Percentiles rank a stretch among this genome's conserved stretches.
phyloP scores from a whole-genome alignment of 2,888 invertebrate genomes.

The Synergus gifuensis region DNA sequence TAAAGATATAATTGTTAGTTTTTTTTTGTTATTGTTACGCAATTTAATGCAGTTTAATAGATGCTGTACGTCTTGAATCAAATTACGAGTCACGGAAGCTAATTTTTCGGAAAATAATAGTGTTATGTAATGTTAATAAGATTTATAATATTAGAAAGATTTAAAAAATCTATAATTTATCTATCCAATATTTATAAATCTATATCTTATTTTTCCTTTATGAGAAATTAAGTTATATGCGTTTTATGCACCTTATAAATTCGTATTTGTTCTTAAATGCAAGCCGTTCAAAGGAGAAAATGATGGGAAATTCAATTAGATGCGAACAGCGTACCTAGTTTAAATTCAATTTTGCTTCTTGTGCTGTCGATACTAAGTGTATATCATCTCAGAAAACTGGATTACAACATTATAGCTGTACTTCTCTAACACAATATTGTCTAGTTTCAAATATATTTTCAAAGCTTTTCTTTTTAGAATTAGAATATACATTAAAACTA shows the following conservation, averaged over 20 bases:
- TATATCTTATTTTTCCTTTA: not conserved
- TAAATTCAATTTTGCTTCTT: conserved; percentile 29
- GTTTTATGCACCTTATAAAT: not conserved
- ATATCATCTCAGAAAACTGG: conserved; percentile 19
- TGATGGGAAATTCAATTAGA: conserved; percentile 29
- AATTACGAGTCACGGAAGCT: not conserved
- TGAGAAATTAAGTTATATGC: not conserved
- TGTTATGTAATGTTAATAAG: not conserved
- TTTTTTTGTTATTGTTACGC: not conserved
- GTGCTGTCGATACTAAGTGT: not conserved
- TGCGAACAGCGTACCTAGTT: conserved; percentile 32
- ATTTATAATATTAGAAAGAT: not conserved
- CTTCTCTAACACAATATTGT: not conserved
- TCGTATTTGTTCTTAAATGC: not conserved
- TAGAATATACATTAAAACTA: not conserved
- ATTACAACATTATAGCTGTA: conserved; percentile 16
- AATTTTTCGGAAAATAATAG: not conserved
- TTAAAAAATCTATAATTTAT: not conserved
- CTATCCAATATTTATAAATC: too few species aligned
- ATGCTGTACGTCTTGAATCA: not conserved
- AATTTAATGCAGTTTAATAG: not conserved
- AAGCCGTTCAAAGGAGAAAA: conserved; percentile 18
- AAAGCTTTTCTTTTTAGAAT: not conserved
- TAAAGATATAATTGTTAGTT: not conserved
- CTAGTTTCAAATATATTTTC: not conserved